These are phyloP conservation scores for Hirundo rustica DNA, from an alignment of 2,797 vertebrate species.

Conservation along the genomic window DNA sequence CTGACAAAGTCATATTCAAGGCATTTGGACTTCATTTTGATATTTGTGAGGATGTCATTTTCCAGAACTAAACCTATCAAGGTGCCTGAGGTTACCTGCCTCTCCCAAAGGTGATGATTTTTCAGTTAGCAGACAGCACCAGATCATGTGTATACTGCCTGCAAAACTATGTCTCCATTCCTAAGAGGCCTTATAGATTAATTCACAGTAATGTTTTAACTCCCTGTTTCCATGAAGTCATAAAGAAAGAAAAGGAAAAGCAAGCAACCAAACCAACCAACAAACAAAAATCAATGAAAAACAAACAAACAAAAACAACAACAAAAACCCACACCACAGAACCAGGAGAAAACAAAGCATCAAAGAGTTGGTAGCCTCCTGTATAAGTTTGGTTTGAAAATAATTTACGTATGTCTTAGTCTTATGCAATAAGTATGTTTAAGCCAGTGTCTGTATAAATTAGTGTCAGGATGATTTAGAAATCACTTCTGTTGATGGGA, in stretches of 20 bases:
- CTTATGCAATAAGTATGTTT: background rate
- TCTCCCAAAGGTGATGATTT: background rate
- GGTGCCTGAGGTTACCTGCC: background rate
- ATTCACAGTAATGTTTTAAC: background rate
- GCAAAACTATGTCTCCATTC: background rate
- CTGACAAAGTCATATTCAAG: background rate
- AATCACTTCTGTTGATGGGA: background rate
- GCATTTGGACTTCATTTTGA: background rate
- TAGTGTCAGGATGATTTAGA: background rate
- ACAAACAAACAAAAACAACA: no score
- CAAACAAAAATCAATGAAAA: no score
- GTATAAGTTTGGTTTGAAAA: background rate
- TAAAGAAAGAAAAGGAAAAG: background rate
- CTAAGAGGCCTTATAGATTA: background rate
- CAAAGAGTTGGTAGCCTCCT: background rate
- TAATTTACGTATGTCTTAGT: background rate
- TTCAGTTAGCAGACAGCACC: background rate
- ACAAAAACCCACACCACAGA: background rate
- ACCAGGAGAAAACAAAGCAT: background rate
- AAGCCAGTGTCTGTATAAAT: background rate
- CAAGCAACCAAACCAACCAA: background rate
- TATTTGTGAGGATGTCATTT: background rate
- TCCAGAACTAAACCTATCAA: background rate
- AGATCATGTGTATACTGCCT: background rate
- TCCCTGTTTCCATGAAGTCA: background rate